These are phyloP conservation scores for Dynastes tityus DNA, from an alignment of 2,888 invertebrate species.

Conservation along the genomic window DNA sequence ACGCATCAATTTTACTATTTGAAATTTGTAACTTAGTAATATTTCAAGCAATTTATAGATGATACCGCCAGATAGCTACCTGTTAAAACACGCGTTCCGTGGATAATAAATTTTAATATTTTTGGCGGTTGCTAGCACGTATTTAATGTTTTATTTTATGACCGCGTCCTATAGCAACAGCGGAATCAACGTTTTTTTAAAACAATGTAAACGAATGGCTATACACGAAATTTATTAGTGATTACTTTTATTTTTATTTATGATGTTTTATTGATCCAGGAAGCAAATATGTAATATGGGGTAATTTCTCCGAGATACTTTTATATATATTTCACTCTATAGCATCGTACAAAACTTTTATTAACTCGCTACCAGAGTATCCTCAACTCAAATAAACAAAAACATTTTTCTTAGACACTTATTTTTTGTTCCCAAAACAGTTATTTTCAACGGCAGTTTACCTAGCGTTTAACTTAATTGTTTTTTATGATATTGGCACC, in stretches of 20 bases:
- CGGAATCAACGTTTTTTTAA: not conserved
- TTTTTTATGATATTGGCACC: not conserved
- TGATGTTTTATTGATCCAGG: not conserved
- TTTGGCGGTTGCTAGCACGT: conserved; percentile 15
- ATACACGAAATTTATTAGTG: conserved; percentile 19
- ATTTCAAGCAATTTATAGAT: conserved; percentile 34
- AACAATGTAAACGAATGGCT: conserved; percentile 2
- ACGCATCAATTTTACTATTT: conserved; percentile 16
- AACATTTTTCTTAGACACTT: conserved; percentile 30
- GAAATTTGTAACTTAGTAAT: conserved; percentile 28
- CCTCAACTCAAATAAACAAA: conserved; percentile 19
- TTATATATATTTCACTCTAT: not conserved
- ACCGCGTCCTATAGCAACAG: not conserved
- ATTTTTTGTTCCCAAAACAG: not conserved
- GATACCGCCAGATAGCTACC: not conserved
- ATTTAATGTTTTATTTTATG: conserved; percentile 33
- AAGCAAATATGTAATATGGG: not conserved
- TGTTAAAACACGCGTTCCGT: conserved; percentile 16
- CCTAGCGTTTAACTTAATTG: not conserved
- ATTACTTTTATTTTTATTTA: conserved; percentile 7
- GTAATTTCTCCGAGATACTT: not conserved
- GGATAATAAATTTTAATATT: conserved; percentile 36
- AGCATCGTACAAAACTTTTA: not conserved
- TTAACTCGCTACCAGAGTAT: not conserved
- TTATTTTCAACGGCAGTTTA: conserved; percentile 5